Base-by-base conservation (phyloP, 2,113 vertebrate species). In the Poecile atricapillus region DNA sequence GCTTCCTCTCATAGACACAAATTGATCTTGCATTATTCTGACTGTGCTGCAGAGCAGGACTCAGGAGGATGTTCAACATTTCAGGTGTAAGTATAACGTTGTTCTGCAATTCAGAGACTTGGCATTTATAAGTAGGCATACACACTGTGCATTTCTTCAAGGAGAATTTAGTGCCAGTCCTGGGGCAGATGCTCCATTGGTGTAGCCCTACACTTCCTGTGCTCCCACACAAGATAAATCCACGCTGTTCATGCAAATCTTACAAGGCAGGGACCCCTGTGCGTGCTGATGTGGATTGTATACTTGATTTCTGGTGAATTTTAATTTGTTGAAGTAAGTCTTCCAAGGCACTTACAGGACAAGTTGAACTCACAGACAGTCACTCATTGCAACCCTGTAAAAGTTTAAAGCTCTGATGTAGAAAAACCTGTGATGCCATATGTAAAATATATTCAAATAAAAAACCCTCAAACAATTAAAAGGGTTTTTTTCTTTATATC, bases 151-250 rank as follows among this genome's bases (percentile, higher is more conserved):
- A 11, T 90, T 83, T 52, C 56, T 71, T 39, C 43, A 39, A 35
- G 60, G 73, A 62, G 55, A 18, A 30, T 15, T 69, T 13, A 17
- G 56, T 67, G 60, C 47, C 25, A 24, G 43, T 55, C 19, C 46
- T 50, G 76, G 19, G 59, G 10, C 13, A 81, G 63, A 7, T 52
- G 55, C 18, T 68, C 11, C 0, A 0, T 5, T 2, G 10, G 20
- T 1, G 2, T 5, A 16, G 8, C 7, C 35, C 35, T 22, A 1
- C 13, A 2, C 16, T 31, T 30, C 0, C 46, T 67, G 65, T 63
- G 43, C 19, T 79, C 23, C 47, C 17, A 5, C 3, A 27, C 5
- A 5, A 27, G 13, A 41, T 4, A 62, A 60, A 82, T 71, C 43
- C 15, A 7, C 5, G 1, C 5, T 76, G 30, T 15, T 55, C 15